These are phyloP conservation scores for Anniella stebbinsi DNA, from an alignment of 2,797 vertebrate species.

Conservation along the genomic window DNA sequence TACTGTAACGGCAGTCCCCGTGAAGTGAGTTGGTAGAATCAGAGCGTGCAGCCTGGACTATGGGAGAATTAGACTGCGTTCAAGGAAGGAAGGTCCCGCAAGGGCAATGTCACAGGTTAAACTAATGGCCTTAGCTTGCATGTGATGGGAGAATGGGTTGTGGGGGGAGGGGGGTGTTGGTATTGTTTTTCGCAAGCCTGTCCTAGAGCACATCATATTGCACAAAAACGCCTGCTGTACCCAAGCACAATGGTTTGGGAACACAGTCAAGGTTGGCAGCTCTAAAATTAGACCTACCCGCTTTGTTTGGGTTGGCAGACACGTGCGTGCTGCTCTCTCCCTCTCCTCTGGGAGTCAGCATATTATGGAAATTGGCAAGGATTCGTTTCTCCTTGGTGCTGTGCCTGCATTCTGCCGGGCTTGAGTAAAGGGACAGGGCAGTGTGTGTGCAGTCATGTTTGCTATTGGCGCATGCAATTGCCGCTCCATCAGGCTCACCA, in stretches of 20 bases:
- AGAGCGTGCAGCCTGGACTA: not conserved
- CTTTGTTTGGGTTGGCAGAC: conserved; percentile 22
- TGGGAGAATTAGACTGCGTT: not conserved
- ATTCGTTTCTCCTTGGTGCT: conserved; percentile 22
- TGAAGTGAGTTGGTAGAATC: not conserved
- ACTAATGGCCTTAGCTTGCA: conserved; percentile 22
- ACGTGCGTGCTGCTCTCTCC: not conserved
- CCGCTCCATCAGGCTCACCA: rapidly evolving
- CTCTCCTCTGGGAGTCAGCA: not conserved
- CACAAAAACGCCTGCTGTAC: not conserved
- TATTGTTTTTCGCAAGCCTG: conserved; percentile 22
- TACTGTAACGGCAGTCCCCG: not conserved
- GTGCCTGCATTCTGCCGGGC: not conserved
- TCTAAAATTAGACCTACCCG: conserved; percentile 14
- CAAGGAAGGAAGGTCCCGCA: conserved; percentile 57
- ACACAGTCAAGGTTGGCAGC: not conserved
- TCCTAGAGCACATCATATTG: conserved; percentile 11
- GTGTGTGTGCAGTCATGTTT: not conserved
- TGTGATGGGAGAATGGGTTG: not conserved
- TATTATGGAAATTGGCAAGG: conserved; percentile 31
- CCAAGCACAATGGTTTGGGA: not conserved
- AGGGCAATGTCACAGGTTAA: conserved; percentile 60
- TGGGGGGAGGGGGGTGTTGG: not conserved
- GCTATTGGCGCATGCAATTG: not conserved
- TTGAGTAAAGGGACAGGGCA: not conserved